A percentile compares a stretch with the other conserved stretches of the same genome.
These are phyloP conservation scores for Amphiprion percula DNA, from an alignment of 2,113 vertebrate genomes.

Conservation along the genomic window DNA sequence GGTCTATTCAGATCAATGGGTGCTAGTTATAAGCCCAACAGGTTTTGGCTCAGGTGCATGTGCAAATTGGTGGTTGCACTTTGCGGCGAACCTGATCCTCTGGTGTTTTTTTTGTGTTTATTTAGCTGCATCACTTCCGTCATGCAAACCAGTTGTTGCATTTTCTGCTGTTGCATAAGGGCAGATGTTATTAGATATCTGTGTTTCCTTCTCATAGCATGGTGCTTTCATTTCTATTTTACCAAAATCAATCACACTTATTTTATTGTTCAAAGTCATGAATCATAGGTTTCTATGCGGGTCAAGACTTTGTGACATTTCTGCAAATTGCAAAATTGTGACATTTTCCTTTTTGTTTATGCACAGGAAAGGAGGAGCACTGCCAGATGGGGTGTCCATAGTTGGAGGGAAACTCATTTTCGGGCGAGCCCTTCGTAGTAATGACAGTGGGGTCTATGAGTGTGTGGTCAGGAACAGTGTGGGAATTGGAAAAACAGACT, in stretches of 20 bases:
- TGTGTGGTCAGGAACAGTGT: conserved; percentile 85
- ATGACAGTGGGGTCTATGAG: conserved; percentile 87
- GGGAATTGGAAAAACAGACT: conserved; percentile 76
- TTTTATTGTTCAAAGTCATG: conserved; percentile 25
- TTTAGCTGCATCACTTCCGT: conserved; percentile 12
- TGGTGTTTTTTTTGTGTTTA: neutral
- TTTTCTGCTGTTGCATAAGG: neutral
- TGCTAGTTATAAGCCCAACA: conserved; percentile 4
- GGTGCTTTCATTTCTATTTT: neutral
- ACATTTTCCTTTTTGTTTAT: conserved; percentile 17
- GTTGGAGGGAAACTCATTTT: conserved; percentile 85
- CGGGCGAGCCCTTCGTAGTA: conserved; percentile 72
- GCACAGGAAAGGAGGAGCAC: conserved; percentile 82
- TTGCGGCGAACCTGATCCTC: conserved; percentile 41
- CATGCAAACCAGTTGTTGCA: conserved; percentile 25
- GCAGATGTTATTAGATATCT: neutral
- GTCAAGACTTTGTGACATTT: conserved; percentile 14
- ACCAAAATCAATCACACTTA: conserved; percentile 7
- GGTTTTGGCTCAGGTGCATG: conserved; percentile 48
- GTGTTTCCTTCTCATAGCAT: neutral
- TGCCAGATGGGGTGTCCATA: conserved; percentile 81
- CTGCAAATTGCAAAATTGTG: neutral
- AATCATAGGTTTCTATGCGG: conserved; percentile 15
- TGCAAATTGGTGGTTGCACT: conserved; percentile 48
- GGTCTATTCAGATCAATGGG: conserved; percentile 39